Conservation (phyloP, 2,113 vertebrate species). For the Aix galericulata region DNA sequence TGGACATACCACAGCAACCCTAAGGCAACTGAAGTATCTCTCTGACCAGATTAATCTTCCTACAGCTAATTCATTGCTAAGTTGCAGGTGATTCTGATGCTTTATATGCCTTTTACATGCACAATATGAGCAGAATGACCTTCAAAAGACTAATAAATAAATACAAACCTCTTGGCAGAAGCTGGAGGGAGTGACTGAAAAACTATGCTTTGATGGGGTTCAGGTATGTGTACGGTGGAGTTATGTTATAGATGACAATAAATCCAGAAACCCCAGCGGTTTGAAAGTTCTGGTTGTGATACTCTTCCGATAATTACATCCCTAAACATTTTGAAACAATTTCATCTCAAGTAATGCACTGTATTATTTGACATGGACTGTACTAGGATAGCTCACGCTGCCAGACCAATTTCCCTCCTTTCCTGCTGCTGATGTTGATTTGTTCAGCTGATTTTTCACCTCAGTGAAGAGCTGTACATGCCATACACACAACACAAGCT, state of each 20-base stretch:
- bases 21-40: fast-evolving
- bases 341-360: background rate
- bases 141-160: background rate
- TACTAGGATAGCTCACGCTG: background rate
- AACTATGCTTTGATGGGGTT: background rate
- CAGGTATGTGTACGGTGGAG: background rate
- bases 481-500: background rate
- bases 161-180: background rate
- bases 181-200: background rate
- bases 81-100: background rate
- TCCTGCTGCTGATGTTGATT: background rate
- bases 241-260: background rate
- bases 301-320: background rate
- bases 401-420: background rate
- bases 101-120: background rate
- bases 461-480: background rate
- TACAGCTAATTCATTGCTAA: background rate
- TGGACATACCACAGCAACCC: background rate
- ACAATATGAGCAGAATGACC: background rate
- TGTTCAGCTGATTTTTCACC: background rate
- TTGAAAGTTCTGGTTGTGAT: background rate
- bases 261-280: background rate
- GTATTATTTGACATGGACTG: background rate
- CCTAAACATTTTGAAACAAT: background rate
- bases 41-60: background rate